Conservation (phyloP, 2,888 invertebrate species). For the Rhodophaea formosa region DNA sequence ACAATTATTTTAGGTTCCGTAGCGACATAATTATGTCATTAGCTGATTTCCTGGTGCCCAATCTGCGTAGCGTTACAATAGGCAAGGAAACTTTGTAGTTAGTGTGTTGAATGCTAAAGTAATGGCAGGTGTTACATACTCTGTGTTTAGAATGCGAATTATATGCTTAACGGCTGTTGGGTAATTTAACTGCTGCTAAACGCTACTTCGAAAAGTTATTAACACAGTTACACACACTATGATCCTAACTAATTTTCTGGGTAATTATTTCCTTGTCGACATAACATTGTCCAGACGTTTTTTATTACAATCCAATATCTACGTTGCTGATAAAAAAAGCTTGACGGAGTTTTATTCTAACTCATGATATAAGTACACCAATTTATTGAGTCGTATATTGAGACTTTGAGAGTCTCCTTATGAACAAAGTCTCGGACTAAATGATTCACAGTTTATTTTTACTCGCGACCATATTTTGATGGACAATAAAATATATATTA, state of each 20-base stretch:
- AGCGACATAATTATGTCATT: constrained; percentile 16
- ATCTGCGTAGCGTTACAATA: constrained; percentile 16
- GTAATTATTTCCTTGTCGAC: too few species aligned
- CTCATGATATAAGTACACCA: too few species aligned
- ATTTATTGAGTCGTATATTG: too few species aligned
- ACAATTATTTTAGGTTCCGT: constrained; percentile 2
- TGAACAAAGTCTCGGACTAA: not conserved
- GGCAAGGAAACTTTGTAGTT: constrained; percentile 17
- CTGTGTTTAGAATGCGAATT: constrained; percentile 7
- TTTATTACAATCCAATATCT: too few species aligned
- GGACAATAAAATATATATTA: constrained; percentile 9
- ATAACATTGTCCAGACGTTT: too few species aligned
- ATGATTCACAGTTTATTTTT: not conserved
- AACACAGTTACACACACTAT: not conserved
- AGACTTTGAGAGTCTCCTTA: too few species aligned
- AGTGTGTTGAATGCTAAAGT: constrained; percentile 6
- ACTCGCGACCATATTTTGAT: not conserved
- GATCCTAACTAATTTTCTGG: too few species aligned
- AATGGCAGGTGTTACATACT: constrained; percentile 18
- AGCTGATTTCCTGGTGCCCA: constrained; percentile 16
- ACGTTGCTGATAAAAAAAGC: too few species aligned
- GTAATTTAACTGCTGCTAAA: not conserved
- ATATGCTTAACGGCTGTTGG: not conserved
- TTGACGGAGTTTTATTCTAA: too few species aligned
- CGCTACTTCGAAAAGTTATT: not conserved